Evolutionary conservation across 1,140 invertebrate genomes (phyloP).

Genomic region (Zaprionus vittiger): DNA sequence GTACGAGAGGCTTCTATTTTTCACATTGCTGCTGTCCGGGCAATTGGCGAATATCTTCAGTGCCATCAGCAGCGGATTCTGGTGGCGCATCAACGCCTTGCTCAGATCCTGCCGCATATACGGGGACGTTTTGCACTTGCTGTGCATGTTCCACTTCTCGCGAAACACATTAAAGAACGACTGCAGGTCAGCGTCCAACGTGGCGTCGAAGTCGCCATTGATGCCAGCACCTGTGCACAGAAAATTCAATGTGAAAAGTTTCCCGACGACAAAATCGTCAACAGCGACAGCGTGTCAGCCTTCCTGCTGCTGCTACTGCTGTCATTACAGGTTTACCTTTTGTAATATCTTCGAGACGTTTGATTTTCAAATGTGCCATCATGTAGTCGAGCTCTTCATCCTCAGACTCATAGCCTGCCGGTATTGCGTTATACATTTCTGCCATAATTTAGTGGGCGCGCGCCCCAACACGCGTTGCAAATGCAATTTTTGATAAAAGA

Average conservation of each 20-base stretch:
- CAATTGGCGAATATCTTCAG: constrained; percentile 86
- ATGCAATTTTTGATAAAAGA: constrained; percentile 37
- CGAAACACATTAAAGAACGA: constrained; percentile 70
- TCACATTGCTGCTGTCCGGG: constrained; percentile 86
- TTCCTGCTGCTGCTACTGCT: neutral
- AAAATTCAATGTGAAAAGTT: neutral
- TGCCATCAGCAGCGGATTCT: constrained; percentile 86
- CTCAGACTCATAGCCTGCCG: constrained; percentile 71
- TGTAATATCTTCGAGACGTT: constrained; percentile 76
- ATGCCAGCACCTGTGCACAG: constrained; percentile 64
- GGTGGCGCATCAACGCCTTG: constrained; percentile 85
- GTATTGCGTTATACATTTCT: constrained; percentile 49
- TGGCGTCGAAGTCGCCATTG: constrained; percentile 76
- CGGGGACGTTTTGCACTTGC: constrained; percentile 85
- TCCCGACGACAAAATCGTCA: neutral
- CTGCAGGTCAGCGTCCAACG: constrained; percentile 56
- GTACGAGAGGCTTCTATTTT: constrained; percentile 86
- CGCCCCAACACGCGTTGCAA: constrained; percentile 29
- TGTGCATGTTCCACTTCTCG: constrained; percentile 85
- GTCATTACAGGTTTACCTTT: constrained; percentile 37
- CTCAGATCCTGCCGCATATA: constrained; percentile 84
- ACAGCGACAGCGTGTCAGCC: neutral
- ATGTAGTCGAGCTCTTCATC: constrained; percentile 62
- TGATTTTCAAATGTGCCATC: constrained; percentile 72
- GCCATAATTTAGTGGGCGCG: constrained; percentile 48